Evolutionary conservation across 1,140 invertebrate genomes (phyloP).

Genomic region (Holotrichia oblita): DNA sequence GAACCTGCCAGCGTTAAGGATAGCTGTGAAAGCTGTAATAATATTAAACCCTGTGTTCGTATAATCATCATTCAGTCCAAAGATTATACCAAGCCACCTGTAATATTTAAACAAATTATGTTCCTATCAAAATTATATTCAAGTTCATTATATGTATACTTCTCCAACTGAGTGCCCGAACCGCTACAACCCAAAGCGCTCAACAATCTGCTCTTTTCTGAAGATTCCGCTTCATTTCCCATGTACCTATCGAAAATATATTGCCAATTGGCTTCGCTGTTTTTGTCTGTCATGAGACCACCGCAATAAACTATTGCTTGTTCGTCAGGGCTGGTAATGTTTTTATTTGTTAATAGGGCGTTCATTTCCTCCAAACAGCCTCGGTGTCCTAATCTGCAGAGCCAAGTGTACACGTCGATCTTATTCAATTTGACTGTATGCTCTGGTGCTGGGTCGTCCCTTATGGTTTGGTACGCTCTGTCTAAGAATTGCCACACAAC

Average conservation of each 20-base stretch:
- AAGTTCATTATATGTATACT: not conserved
- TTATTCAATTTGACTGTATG: not conserved
- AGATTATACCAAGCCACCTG: not conserved
- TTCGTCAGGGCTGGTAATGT: not conserved
- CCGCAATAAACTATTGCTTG: conserved; percentile 18
- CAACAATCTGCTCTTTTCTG: conserved; percentile 18
- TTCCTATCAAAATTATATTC: not conserved
- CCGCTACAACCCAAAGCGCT: not conserved
- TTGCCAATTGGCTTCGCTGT: not conserved
- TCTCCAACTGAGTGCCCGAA: not conserved
- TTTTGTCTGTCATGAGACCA: conserved; percentile 4
- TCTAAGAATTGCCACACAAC: not conserved
- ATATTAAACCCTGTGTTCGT: not conserved
- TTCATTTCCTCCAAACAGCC: not conserved
- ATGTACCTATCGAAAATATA: not conserved
- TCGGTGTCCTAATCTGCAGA: not conserved
- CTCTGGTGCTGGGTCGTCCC: not conserved
- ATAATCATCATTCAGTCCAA: not conserved
- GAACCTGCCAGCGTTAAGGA: not conserved
- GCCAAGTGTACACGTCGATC: not conserved
- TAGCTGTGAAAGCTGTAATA: not conserved
- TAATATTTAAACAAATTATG: not conserved
- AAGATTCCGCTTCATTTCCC: not conserved
- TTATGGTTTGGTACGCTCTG: not conserved
- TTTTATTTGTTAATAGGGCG: not conserved